Conservation (phyloP, 92 coral and sea anemone genomes). For the Epizoanthus rinbou region DNA sequence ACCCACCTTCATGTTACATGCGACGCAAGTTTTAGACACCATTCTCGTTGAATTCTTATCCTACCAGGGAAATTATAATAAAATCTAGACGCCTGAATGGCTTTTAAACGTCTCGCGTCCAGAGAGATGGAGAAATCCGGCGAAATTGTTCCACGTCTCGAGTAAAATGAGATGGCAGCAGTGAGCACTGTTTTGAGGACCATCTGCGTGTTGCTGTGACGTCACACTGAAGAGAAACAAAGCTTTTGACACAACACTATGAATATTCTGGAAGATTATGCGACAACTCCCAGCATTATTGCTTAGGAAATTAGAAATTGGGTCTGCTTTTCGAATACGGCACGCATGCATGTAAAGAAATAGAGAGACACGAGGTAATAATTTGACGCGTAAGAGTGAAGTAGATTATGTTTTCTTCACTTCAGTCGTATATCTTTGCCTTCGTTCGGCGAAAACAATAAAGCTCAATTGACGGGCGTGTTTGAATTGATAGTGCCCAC, state of each 20-base stretch:
- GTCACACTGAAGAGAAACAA: conserved; percentile 34
- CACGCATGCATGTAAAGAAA: background rate
- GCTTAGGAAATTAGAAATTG: conserved; percentile 8
- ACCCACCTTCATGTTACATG: conserved; percentile 52
- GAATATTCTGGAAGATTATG: conserved; percentile 31
- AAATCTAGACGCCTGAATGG: background rate
- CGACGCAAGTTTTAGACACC: conserved; percentile 37
- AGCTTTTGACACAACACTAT: conserved; percentile 41
- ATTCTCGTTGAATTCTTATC: conserved; percentile 15
- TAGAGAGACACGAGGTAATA: background rate
- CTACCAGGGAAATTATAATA: conserved; percentile 1
- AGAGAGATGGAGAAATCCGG: background rate
- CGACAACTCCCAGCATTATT: conserved; percentile 23
- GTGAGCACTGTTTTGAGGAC: conserved; percentile 29
- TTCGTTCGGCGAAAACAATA: background rate
- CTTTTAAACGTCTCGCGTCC: background rate
- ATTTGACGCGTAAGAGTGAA: background rate
- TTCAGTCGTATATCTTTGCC: background rate
- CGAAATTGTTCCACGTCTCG: conserved; percentile 22
- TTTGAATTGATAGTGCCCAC: conserved; percentile 1
- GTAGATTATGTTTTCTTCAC: background rate
- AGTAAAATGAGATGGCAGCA: conserved; percentile 32
- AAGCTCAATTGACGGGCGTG: conserved; percentile 3
- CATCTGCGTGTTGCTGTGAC: conserved; percentile 46
- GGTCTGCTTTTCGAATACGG: background rate